These are phyloP conservation scores for Suricata suricatta DNA, from an alignment of 2,113 vertebrate species.

Conservation along the genomic window DNA sequence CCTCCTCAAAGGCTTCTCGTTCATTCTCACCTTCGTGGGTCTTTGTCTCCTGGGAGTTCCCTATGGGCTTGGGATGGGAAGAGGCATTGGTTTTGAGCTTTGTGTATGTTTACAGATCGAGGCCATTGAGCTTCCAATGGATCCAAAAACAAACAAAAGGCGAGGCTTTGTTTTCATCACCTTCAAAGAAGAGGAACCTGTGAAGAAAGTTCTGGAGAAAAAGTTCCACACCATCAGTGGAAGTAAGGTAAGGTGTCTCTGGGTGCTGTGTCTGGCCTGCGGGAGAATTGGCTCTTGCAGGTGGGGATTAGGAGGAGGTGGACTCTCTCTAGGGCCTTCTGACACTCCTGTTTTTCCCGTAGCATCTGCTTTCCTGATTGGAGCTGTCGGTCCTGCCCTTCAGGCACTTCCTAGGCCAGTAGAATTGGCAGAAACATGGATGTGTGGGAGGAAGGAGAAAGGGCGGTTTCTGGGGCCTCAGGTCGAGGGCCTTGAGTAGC, in stretches of 20 bases:
- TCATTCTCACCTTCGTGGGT: neutral
- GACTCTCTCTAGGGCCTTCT: neutral
- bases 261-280: neutral
- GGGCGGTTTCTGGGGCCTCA: neutral
- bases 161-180: slow-evolving; percentile 99
- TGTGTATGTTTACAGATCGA: slow-evolving; percentile 89
- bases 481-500: neutral
- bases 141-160: slow-evolving; percentile 98
- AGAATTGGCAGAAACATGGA: neutral
- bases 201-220: slow-evolving; percentile 97
- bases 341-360: neutral
- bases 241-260: slow-evolving; percentile 90
- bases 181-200: slow-evolving; percentile 95
- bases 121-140: slow-evolving; percentile 97
- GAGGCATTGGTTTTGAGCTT: slow-evolving; percentile 13
- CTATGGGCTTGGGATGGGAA: neutral
- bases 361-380: neutral
- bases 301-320: neutral
- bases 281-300: neutral
- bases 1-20: neutral
- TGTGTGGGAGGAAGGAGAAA: neutral
- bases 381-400: neutral
- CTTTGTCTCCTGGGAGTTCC: neutral
- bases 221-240: slow-evolving; percentile 97
- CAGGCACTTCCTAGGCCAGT: neutral